A percentile compares a stretch with the other conserved stretches of the same genome.
These are phyloP conservation scores for Rhyzopertha dominica DNA, from an alignment of 1,140 invertebrate genomes.

Conservation along the genomic window DNA sequence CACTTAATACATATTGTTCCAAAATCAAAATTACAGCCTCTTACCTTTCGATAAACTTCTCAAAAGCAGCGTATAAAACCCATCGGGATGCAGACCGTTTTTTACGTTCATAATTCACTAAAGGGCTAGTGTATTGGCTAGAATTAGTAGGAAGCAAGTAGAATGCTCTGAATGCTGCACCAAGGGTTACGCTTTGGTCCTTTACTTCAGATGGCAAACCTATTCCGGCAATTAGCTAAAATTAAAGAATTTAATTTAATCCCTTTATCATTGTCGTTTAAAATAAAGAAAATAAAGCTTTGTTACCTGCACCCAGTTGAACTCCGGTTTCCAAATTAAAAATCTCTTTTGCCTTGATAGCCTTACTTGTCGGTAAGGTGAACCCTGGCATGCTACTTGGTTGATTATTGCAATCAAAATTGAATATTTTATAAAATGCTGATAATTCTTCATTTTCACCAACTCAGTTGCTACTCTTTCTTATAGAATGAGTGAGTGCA, in stretches of 20 bases:
- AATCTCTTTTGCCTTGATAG: conserved; percentile 29
- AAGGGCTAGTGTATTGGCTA: conserved; percentile 30
- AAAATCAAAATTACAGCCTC: too few species aligned
- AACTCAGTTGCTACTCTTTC: too few species aligned
- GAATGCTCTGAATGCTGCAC: conserved; percentile 35
- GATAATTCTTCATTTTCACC: too few species aligned
- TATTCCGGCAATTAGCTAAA: conserved; percentile 37
- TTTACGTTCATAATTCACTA: conserved; percentile 23
- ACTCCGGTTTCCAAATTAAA: conserved; percentile 33
- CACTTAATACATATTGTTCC: too few species aligned
- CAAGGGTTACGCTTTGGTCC: conserved; percentile 35
- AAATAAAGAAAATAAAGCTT: conserved; percentile 15
- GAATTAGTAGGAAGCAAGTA: conserved; percentile 39
- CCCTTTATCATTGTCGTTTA: conserved; percentile 11
- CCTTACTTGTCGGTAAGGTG: too few species aligned
- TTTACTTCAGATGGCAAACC: conserved; percentile 34
- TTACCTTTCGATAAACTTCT: conserved; percentile 34
- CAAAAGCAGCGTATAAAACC: conserved; percentile 40
- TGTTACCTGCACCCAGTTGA: conserved; percentile 39
- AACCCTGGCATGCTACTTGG: too few species aligned
- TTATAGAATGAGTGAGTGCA: too few species aligned
- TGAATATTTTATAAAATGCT: too few species aligned
- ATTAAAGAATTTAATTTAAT: conserved; percentile 17
- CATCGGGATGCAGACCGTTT: conserved; percentile 35
- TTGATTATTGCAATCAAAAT: too few species aligned